Base-by-base conservation (phyloP, 2,113 vertebrate species). In the Malurus elegans region DNA sequence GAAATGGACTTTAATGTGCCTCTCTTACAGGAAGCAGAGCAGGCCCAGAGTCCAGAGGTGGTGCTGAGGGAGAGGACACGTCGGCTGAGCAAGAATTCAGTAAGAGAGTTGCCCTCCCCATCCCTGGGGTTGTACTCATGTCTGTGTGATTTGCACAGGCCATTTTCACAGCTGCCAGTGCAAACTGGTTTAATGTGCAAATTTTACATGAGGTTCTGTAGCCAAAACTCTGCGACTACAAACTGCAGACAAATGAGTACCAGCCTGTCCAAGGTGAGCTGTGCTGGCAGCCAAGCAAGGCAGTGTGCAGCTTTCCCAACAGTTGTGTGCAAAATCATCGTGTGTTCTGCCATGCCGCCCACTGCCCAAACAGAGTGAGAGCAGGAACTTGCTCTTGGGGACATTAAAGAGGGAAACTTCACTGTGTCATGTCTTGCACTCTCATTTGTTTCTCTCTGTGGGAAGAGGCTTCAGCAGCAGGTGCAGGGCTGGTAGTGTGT, bases 11-110 rank as follows among this genome's bases (percentile, higher is more conserved):
- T 48, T 71, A 48, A 73, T 32, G 6, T 67, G 19, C 28, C 28
- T 96, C 48, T 96, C 48, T 96, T 90, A 44, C 82, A 97, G 96
- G 95, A 36, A 95, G 51, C 93, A 96, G 90, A 93, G 15, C 90
- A 50, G 96, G 95, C 44, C 75, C 94, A 32, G 96, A 97, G 56
- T 74, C 93, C 79, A 94, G 88, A 96, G 88, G 88, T 74, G 88
- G 36, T 88, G 62, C 95, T 47, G 96, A 97, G 69, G 96, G 69
- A 72, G 96, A 96, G 42, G 96, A 97, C 0, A 2, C 60, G 1
- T 54, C 58, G 4, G n/a, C 92, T 57, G 96, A 97, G 79, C 88
- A 88, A 78, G 96, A 96, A 92, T 96, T 96, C 88, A 64, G 96
- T 97, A 97, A 97, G 95, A 76, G 14, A 90, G 25, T 26, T 51